A percentile compares a stretch with the other conserved stretches of the same genome.
phyloP scores from a whole-genome alignment of 2,888 invertebrate species.

The Branchellion lobata region DNA sequence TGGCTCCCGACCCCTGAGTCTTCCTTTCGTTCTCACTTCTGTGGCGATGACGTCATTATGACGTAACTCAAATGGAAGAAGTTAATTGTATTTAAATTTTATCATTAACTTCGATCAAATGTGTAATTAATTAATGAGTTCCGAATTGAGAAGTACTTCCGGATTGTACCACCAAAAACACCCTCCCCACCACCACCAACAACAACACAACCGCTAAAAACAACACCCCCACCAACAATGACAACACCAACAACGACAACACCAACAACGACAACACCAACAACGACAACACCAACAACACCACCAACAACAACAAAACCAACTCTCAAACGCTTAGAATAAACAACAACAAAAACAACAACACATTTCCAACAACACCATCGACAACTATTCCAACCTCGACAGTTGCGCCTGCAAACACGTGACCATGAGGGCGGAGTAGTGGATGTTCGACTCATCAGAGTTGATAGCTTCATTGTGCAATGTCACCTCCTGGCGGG shows the following conservation, averaged over 20 bases:
- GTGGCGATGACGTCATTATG: too few relatives aligned
- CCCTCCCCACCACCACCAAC: neutral
- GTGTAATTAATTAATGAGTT: too few relatives aligned
- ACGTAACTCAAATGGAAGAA: too few relatives aligned
- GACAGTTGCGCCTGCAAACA: neutral
- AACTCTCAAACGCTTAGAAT: neutral
- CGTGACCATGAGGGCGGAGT: neutral
- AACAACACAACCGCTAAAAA: neutral
- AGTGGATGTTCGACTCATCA: conserved; percentile 24
- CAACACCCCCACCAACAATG: conserved; percentile 17
- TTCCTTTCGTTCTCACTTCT: neutral
- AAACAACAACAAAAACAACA: neutral
- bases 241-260: neutral
- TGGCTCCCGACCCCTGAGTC: neutral
- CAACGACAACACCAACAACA: neutral
- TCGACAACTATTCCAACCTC: neutral
- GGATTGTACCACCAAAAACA: conserved; percentile 35
- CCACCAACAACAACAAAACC: conserved; percentile 6
- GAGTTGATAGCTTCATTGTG: conserved; percentile 17
- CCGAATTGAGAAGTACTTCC: too few relatives aligned
- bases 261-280: neutral
- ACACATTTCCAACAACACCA: neutral
- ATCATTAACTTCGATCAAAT: too few relatives aligned
- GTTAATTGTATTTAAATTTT: too few relatives aligned
- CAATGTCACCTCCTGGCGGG: conserved; percentile 3